Base-by-base conservation (phyloP, 2,113 vertebrate species). In the Damaliscus lunatus region DNA sequence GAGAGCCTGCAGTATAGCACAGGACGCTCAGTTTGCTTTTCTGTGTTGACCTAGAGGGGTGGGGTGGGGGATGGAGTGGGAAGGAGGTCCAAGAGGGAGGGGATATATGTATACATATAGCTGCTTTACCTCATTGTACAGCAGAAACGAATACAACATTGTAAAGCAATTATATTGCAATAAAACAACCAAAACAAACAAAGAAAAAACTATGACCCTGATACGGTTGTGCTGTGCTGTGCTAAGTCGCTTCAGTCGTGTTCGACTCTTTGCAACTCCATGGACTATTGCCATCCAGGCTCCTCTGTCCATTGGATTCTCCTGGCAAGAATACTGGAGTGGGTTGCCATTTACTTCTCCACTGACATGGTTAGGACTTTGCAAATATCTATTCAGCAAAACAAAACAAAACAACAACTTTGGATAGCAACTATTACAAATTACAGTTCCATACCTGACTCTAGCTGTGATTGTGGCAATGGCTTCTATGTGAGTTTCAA, bases 191-290 rank as follows among this genome's bases (percentile, higher is more conserved):
- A 74, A 74, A 74, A 74, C 19, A 71, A 43, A 25, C 36, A 74
- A 74, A 77, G 23, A 43, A 43, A 71, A 27, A 77, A 27, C 36
- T 43, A 27, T 27, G 36, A 77, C 40, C 7, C 11, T 9, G 23
- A 77, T 77, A 14, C 1, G 0, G 71, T 40, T 23, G 67, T 3
- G 3, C n/a, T 23, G n/a, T 23, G 67, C n/a, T 71, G 67, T 71
- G 67, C n/a, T 23, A 71, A 71, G n/a, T 71, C 3, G 0, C n/a
- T 6, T 71, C n/a, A 40, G 67, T 40, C 1, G 19, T 40, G 19
- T 71, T 11, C 1, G 1, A 12, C 19, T 71, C n/a, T 12, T 71
- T 36, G n/a, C 0, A 0, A 71, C n/a, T 3, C 67, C 67, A 3
- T 71, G 67, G n/a, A 40, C 67, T 23, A 40, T 40, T 23, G 5